Percentiles rank a stretch among this genome's conserved stretches.
Evolutionary conservation across 2,113 vertebrate species (phyloP).

Genomic region (Poeciliopsis turrubarensis): DNA sequence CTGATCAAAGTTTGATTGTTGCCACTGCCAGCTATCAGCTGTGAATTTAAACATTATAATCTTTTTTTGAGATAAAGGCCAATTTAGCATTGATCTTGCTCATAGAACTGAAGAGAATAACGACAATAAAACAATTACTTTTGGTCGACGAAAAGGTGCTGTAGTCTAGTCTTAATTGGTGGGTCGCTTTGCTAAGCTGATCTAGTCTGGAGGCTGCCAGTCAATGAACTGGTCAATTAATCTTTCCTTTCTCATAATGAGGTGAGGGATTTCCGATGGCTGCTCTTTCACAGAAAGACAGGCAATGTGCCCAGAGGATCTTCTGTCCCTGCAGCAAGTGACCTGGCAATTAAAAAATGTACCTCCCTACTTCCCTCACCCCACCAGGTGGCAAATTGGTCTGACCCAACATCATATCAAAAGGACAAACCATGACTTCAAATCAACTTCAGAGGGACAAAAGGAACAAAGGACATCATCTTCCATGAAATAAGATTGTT

Average conservation of each 20-base stretch:
- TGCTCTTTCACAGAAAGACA: constrained; percentile 76
- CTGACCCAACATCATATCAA: constrained; percentile 78
- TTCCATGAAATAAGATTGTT: constrained; percentile 82
- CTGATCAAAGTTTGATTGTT: constrained; percentile 24
- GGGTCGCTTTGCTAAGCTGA: constrained; percentile 78
- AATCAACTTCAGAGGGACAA: constrained; percentile 75
- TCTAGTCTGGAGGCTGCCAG: constrained; percentile 81
- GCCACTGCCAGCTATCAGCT: constrained; percentile 39
- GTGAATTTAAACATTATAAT: constrained; percentile 1
- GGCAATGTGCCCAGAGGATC: constrained; percentile 80
- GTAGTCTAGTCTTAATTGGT: constrained; percentile 79
- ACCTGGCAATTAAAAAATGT: constrained; percentile 84
- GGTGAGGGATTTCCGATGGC: constrained; percentile 79
- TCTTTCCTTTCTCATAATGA: constrained; percentile 83
- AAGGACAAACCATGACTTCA: constrained; percentile 80
- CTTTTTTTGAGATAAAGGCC: constrained; percentile 65
- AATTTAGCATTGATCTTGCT: constrained; percentile 67
- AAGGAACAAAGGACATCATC: constrained; percentile 61
- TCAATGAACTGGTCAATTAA: constrained; percentile 86
- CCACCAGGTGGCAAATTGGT: constrained; percentile 85
- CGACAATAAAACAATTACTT: constrained; percentile 76
- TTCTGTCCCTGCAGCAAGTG: constrained; percentile 74
- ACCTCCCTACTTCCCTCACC: constrained; percentile 71
- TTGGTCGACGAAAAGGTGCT: constrained; percentile 73
- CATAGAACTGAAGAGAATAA: constrained; percentile 65